Conservation (phyloP, 2,113 vertebrate species). For the Nyctibius bracteatus region DNA sequence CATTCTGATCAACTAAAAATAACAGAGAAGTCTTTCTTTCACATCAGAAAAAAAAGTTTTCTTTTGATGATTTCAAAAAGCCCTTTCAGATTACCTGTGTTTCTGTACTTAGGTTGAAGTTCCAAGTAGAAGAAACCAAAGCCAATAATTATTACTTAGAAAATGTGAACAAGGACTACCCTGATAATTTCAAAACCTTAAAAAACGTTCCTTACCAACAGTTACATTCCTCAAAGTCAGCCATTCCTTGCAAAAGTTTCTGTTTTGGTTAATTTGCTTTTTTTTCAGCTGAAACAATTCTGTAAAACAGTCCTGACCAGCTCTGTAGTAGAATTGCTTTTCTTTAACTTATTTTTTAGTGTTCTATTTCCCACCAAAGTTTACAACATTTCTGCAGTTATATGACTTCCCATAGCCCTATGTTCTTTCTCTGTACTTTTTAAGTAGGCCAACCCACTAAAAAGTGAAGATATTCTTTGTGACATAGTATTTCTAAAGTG, state of each 20-base stretch:
- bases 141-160: background rate
- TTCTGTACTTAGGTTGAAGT: background rate
- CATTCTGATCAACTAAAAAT: background rate
- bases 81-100: background rate
- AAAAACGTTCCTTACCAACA: background rate
- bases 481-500: background rate
- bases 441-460: background rate
- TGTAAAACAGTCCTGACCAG: background rate
- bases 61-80: background rate
- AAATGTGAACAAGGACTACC: background rate
- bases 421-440: background rate
- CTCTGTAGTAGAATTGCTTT: background rate
- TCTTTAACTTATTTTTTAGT: background rate
- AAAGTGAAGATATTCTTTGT: background rate
- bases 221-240: background rate
- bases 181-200: background rate
- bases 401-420: background rate
- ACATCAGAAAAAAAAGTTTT: background rate
- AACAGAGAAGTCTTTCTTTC: background rate
- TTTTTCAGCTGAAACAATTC: background rate
- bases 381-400: background rate
- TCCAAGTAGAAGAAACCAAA: background rate
- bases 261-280: background rate
- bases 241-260: background rate
- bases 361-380: background rate